Base-by-base conservation (phyloP, 2,888 invertebrate species). In the Nemotelus nigrinus region DNA sequence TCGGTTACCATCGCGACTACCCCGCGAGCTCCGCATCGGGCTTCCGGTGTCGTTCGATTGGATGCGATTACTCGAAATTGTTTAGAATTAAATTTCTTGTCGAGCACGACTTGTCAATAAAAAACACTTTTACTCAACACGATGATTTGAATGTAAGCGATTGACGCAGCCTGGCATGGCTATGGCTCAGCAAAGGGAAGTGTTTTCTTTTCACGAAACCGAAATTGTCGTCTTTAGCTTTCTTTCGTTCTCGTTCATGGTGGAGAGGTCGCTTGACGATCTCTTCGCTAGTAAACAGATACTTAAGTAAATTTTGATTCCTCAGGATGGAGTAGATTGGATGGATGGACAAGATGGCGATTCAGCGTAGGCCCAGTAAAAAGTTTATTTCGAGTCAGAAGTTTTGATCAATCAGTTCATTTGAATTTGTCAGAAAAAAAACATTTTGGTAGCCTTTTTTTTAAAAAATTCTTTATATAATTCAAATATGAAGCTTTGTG, bases 51-150 rank as follows among this genome's bases (percentile, higher is more conserved):
- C 10, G 5, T 43, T 64, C 65, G 50, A 63, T 77, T 77, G 77
- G 58, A 48, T n/a, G 68, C 53, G n/a, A 68, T 77, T 68, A 68
- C 58, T 77, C 55, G 68, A 77, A 68, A 64, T 64, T 65, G 58
- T 76, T 71, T 68, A 67, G 72, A 78, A 79, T 79, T 79, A 79
- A 78, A 76, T 79, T 79, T 79, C 79, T 64, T 60, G 50, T 55
- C 45, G 76, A 50, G 71, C 74, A 78, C 76, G 79, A 76, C 44
- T 79, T 76, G 63, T 78, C 57, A 64, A 74, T 77, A 64, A 77
- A 76, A 79, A 76, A 75, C 72, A 79, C 79, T 79, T 79, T 79
- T 78, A 77, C 78, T 78, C 5, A 10, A 63, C 41, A 41, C 63
- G 3, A 25, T 25, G 25, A 25, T 25, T 25, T 25, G 25, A 25